Percentiles rank a stretch among this genome's conserved stretches.
Conservation (phyloP, 2,797 vertebrate genomes). For the Microctenopoma lineatum region DNA sequence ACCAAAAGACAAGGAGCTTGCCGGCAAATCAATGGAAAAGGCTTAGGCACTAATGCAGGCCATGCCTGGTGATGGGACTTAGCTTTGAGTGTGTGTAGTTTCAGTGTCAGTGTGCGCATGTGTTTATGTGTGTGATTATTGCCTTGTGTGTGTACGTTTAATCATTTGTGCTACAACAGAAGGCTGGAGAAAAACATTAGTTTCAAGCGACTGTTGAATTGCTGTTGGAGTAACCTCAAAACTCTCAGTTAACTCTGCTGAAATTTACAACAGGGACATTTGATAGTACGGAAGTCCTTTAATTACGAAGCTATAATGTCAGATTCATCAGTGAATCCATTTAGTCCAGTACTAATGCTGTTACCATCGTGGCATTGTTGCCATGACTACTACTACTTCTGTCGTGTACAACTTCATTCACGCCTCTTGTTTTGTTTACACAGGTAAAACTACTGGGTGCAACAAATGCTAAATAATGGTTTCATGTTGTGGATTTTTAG, state of each 20-base stretch:
- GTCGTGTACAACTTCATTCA: conserved; percentile 64
- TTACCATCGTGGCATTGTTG: conserved; percentile 64
- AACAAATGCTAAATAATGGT: conserved; percentile 75
- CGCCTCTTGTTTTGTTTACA: conserved; percentile 71
- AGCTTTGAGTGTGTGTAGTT: conserved; percentile 48
- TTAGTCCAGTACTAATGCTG: conserved; percentile 44
- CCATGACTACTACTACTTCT: conserved; percentile 67
- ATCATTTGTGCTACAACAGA: conserved; percentile 61
- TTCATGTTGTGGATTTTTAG: conserved; percentile 67
- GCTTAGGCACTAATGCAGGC: conserved; percentile 78
- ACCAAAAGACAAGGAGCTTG: conserved; percentile 82
- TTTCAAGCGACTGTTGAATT: conserved; percentile 52
- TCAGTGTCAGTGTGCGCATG: conserved; percentile 34
- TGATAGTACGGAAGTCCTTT: conserved; percentile 62
- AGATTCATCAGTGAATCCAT: conserved; percentile 68
- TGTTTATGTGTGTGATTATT: conserved; percentile 43
- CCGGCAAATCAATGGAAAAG: conserved; percentile 82
- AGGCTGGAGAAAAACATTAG: conserved; percentile 58
- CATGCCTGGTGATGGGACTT: conserved; percentile 67
- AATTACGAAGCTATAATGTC: conserved; percentile 72
- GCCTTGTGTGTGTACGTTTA: conserved; percentile 41
- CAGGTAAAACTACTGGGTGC: conserved; percentile 65
- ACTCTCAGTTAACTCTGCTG: conserved; percentile 53
- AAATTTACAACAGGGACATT: conserved; percentile 68
- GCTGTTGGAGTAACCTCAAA: conserved; percentile 53